A percentile compares a stretch with the other conserved stretches of the same genome.
Conservation (phyloP, 2,888 invertebrate species). For the Rhamphomyia laevipes region DNA sequence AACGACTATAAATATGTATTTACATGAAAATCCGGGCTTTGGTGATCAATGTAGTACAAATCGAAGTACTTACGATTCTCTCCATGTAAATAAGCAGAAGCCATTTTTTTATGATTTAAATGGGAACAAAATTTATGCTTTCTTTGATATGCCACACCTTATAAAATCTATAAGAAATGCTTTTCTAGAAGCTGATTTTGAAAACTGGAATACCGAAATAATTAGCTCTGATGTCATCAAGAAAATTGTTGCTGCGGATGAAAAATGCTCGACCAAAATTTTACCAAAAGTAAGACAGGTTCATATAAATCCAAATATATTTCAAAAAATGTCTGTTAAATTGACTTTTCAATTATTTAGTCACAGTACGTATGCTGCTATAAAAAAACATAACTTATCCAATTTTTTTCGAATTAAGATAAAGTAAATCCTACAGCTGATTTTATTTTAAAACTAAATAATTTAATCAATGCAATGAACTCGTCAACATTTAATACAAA, state of each 20-base stretch:
- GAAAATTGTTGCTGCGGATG: neutral
- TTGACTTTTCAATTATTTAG: neutral
- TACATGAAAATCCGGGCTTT: too few species aligned
- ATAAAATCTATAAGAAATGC: neutral
- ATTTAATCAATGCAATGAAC: neutral
- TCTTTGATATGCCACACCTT: neutral
- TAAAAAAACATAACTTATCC: neutral
- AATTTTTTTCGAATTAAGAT: neutral
- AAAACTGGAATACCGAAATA: neutral
- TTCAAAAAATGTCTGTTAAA: neutral
- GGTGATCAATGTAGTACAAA: neutral
- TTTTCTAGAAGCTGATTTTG: neutral
- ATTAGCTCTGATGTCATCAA: neutral
- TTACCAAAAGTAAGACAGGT: neutral
- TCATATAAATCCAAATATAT: neutral
- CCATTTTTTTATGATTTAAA: neutral
- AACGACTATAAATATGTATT: too few species aligned
- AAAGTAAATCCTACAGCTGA: neutral
- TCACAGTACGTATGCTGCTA: neutral
- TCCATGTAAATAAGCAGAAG: neutral
- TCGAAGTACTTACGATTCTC: neutral
- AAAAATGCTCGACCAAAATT: neutral
- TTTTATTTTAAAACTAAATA: neutral
- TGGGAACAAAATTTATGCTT: neutral
- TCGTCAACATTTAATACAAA: neutral